phyloP scores from a whole-genome alignment of 37 sponge, comb jelly and placozoan species.

The Haliclona indistincta region DNA sequence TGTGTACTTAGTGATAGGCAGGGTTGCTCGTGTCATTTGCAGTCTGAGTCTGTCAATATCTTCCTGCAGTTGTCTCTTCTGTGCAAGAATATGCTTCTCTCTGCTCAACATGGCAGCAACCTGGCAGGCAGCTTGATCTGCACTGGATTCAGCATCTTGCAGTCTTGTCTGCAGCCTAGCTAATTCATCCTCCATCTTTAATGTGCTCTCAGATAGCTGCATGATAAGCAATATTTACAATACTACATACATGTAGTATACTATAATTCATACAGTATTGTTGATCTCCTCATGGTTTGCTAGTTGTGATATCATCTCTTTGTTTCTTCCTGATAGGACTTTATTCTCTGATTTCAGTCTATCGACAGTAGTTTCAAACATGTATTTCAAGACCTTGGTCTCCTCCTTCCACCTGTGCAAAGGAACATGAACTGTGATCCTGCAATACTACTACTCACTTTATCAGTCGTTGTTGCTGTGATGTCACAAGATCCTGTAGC shows the following conservation, averaged over 20 bases:
- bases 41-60: slow-evolving; percentile 61
- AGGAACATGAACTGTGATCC: too few species aligned
- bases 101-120: slow-evolving; percentile 38
- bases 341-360: slow-evolving; percentile 49
- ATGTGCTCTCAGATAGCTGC: slow-evolving; percentile 22
- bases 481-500: too few species aligned
- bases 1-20: too few species aligned
- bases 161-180: slow-evolving; percentile 42
- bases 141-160: slow-evolving; percentile 37
- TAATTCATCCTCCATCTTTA: slow-evolving; percentile 28
- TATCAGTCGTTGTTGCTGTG: too few species aligned
- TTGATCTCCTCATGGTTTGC: slow-evolving; percentile 31
- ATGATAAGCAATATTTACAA: too few species aligned
- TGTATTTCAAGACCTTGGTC: slow-evolving; percentile 53
- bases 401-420: slow-evolving; percentile 77
- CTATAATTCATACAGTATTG: too few species aligned
- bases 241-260: too few species aligned
- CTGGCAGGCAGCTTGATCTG: slow-evolving; percentile 44
- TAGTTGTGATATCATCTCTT: slow-evolving; percentile 18
- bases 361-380: slow-evolving; percentile 62
- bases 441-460: too few species aligned
- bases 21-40: slow-evolving; percentile 19
- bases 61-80: slow-evolving; percentile 62
- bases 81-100: slow-evolving; percentile 69
- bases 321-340: background rate